Percentiles rank a stretch among this genome's conserved stretches.
These are phyloP conservation scores for Drosophila truncata DNA, from an alignment of 1,140 invertebrate genomes.

Conservation along the genomic window DNA sequence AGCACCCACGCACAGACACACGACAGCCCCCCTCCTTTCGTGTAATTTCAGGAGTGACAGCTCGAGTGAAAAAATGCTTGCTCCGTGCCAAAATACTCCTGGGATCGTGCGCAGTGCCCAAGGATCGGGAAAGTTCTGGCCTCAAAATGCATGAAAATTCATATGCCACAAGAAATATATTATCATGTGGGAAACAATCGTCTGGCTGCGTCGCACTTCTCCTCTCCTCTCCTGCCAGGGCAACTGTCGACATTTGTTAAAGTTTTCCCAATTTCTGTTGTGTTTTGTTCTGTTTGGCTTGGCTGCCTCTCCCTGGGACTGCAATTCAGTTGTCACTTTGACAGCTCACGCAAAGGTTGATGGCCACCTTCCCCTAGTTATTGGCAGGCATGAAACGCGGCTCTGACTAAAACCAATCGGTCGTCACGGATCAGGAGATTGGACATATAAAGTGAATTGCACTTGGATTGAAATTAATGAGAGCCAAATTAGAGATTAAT, in stretches of 20 bases:
- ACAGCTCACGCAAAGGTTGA: slow-evolving; percentile 82
- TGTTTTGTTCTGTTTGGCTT: slow-evolving; percentile 16
- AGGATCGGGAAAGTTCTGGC: slow-evolving; percentile 46
- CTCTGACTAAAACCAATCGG: slow-evolving; percentile 52
- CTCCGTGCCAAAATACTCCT: slow-evolving; percentile 73
- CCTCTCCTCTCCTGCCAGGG: not conserved
- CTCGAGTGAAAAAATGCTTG: slow-evolving; percentile 65
- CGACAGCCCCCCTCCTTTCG: slow-evolving; percentile 4
- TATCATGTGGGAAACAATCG: slow-evolving; percentile 77
- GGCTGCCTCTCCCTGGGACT: slow-evolving; percentile 28
- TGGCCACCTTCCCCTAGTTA: slow-evolving; percentile 46
- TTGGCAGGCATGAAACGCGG: slow-evolving; percentile 74
- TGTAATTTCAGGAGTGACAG: slow-evolving; percentile 61
- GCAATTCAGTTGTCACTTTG: slow-evolving; percentile 81
- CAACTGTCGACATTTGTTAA: slow-evolving; percentile 71
- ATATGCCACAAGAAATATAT: slow-evolving; percentile 64
- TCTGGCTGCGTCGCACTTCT: slow-evolving; percentile 28
- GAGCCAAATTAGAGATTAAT: slow-evolving; percentile 33
- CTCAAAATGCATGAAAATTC: slow-evolving; percentile 80
- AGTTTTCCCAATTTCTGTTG: slow-evolving; percentile 50
- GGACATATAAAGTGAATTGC: slow-evolving; percentile 33
- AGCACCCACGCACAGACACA: slow-evolving; percentile 57
- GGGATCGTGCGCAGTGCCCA: slow-evolving; percentile 47
- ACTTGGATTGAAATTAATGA: slow-evolving; percentile 32
- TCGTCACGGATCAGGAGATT: slow-evolving; percentile 47